Evolutionary conservation across 1,140 invertebrate genomes (phyloP), one percentile per base, ranked within the genome.

Genomic region (Uloborus diversus): DNA sequence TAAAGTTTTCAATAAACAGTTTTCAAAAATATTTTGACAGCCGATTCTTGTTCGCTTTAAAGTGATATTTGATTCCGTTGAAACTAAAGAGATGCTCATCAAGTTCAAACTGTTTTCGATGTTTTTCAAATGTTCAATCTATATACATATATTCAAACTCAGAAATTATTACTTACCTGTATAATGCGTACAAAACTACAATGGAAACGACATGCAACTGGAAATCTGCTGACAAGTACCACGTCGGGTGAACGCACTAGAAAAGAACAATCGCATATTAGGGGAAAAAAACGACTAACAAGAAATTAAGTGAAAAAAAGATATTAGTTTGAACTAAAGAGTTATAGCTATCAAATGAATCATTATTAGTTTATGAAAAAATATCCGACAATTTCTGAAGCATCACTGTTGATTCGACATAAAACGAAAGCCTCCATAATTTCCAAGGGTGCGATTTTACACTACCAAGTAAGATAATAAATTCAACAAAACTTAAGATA

Each of bases 171-270:
- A 57, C 56, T 80, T 80, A 71, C 68, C 47, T 71, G 33, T 80
- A 65, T 3, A 80, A 56, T 17, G 30, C 5, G 9, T 56, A 62
- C 4, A 82, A 30, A 25, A 82, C 13, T 4, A 69, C 35, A 35
- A 76, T 51, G 1, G 76, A 28, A 13, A 80, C 33, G 1, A 82
- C 35, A 27, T 82, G 57, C 11, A 82, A 33, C 20, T 82, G 81
- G 13, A 82, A 68, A 42, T 82, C 81, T 0, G 81, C 75, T 27
- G 69, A 61, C 27, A 82, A 23, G 32, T 82, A 82, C 81, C 81
- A 82, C 5, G 81, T 80, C 2, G 51, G 42, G 13, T 75, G 65
- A 28, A 61, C 56, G 28, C 81, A 82, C 81, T 82, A 25, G 1
- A 69, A 65, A 51, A 56, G 30, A 37, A n/a, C 2, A 28, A 62